These are phyloP conservation scores for Troides helena DNA, from an alignment of 2,888 invertebrate genomes.

Conservation along the genomic window DNA sequence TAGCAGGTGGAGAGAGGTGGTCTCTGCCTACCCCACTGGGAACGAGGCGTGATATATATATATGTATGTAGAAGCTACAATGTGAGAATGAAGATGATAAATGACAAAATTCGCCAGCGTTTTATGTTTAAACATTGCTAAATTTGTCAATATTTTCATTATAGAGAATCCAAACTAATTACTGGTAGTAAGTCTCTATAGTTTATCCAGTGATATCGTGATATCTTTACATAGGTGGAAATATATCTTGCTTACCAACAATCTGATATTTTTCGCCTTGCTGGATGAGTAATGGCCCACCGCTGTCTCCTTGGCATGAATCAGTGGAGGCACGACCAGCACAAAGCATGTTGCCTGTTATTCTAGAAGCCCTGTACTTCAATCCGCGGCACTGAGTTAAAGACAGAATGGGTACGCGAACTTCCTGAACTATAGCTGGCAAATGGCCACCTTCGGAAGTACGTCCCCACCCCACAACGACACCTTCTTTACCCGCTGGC, in stretches of 20 bases:
- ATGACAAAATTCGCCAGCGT: too few relatives aligned
- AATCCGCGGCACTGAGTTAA: slow-evolving; percentile 88
- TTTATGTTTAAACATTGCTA: too few relatives aligned
- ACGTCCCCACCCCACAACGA: slow-evolving; percentile 93
- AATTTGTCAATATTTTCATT: too few relatives aligned
- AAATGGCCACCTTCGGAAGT: slow-evolving; percentile 90
- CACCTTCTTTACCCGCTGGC: slow-evolving; percentile 86
- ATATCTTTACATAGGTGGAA: too few relatives aligned
- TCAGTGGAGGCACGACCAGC: slow-evolving; percentile 90
- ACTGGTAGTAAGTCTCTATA: too few relatives aligned
- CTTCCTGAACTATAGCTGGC: slow-evolving; percentile 90
- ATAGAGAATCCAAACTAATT: too few relatives aligned
- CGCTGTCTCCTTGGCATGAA: slow-evolving; percentile 94
- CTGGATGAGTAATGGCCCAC: slow-evolving; percentile 89
- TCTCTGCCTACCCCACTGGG: too few relatives aligned
- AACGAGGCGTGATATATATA: too few relatives aligned
- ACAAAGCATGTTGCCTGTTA: slow-evolving; percentile 86
- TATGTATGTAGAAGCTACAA: background rate
- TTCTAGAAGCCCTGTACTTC: slow-evolving; percentile 89
- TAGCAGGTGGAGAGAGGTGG: too few relatives aligned
- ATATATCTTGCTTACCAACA: slow-evolving; percentile 80
- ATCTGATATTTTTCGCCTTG: slow-evolving; percentile 89
- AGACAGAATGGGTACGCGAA: slow-evolving; percentile 90
- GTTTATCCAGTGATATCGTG: too few relatives aligned
- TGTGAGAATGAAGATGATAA: too few relatives aligned